These are phyloP conservation scores for Percopsis omiscomaycus DNA, from an alignment of 2,797 vertebrate species.

Conservation along the genomic window DNA sequence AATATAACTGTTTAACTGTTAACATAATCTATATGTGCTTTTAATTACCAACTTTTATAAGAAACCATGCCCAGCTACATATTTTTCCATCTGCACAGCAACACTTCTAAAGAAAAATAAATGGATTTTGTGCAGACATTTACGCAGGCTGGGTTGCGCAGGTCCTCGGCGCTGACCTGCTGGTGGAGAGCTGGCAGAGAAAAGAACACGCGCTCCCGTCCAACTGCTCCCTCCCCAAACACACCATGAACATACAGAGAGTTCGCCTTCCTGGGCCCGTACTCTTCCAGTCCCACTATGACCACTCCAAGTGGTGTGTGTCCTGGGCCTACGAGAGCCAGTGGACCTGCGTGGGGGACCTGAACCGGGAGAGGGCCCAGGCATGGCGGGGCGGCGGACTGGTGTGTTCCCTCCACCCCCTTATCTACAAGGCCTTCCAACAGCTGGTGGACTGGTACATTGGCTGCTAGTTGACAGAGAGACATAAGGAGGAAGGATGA, in stretches of 20 bases:
- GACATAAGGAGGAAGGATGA: not conserved
- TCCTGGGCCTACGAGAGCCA: slow-evolving; percentile 67
- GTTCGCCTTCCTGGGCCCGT: slow-evolving; percentile 67
- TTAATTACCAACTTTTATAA: no score
- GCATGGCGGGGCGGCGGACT: slow-evolving; percentile 85
- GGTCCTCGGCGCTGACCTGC: slow-evolving; percentile 78
- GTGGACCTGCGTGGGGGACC: slow-evolving; percentile 88
- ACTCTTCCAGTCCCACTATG: slow-evolving; percentile 78
- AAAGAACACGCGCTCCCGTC: slow-evolving; percentile 77
- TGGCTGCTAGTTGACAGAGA: slow-evolving; percentile 62
- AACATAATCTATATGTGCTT: no score
- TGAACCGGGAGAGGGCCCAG: slow-evolving; percentile 84
- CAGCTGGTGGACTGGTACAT: slow-evolving; percentile 74
- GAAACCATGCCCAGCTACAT: no score
- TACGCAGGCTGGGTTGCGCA: slow-evolving; percentile 90
- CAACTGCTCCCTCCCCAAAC: slow-evolving; percentile 87
- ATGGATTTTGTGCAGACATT: slow-evolving; percentile 79
- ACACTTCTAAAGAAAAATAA: no score
- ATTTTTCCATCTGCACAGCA: no score
- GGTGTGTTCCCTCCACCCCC: slow-evolving; percentile 80
- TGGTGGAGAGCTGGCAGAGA: slow-evolving; percentile 87
- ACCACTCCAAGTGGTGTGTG: slow-evolving; percentile 95
- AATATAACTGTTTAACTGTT: no score
- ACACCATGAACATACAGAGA: slow-evolving; percentile 82
- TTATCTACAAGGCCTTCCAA: slow-evolving; percentile 84